phyloP scores from a whole-genome alignment of 2,797 vertebrate genomes.

The Anguilla obscura region DNA sequence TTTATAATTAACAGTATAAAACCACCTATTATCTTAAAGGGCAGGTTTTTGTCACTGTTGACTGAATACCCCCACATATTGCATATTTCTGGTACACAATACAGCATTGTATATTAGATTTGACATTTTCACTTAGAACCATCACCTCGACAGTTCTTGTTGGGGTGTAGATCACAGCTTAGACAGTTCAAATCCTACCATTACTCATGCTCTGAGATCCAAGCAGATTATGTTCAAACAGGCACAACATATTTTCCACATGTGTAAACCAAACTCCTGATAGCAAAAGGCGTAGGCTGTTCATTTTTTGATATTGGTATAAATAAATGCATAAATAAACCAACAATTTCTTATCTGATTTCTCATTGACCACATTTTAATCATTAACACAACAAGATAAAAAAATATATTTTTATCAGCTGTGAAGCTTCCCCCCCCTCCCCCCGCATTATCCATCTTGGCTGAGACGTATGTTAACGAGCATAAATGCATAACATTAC shows the following conservation, averaged over 20 bases:
- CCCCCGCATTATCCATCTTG: neutral
- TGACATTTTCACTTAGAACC: neutral
- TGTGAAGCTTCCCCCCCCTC: neutral
- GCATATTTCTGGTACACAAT: neutral
- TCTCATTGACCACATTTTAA: conserved; percentile 18
- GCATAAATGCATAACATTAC: conserved; percentile 11
- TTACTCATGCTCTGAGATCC: conserved; percentile 9
- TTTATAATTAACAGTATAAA: neutral
- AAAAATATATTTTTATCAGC: conserved; percentile 23
- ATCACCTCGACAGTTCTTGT: neutral
- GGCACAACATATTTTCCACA: conserved; percentile 9
- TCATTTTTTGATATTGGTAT: neutral
- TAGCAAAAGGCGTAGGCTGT: neutral
- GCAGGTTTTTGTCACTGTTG: neutral
- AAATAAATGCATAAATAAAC: neutral
- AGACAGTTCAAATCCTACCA: neutral
- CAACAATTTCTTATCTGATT: conserved; percentile 17
- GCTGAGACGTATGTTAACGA: neutral
- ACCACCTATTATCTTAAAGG: neutral
- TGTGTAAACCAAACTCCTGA: conserved; percentile 23
- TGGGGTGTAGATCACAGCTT: neutral
- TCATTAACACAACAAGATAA: conserved; percentile 5
- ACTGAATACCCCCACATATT: conserved; percentile 4
- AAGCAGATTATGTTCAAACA: conserved; percentile 28
- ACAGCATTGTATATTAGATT: conserved; percentile 18